phyloP scores from a whole-genome alignment of 2,797 vertebrate species.

The Pipistrellus kuhlii region DNA sequence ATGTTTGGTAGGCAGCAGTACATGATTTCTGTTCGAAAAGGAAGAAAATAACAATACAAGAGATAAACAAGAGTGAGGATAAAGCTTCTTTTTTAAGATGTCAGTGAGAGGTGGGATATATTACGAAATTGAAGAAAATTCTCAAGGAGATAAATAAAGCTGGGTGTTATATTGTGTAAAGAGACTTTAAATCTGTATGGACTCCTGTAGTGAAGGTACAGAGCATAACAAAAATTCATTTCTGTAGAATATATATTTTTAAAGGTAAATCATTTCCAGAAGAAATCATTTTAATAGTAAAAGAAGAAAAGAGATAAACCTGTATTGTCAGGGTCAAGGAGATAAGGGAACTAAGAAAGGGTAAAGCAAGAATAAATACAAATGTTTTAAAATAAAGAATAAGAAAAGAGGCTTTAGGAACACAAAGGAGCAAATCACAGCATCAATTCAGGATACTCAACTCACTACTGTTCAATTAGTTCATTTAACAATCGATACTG shows the following conservation, averaged over 20 bases:
- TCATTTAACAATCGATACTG: not conserved
- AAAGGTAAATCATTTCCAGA: not conserved
- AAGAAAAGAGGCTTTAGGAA: not conserved
- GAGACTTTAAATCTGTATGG: not conserved
- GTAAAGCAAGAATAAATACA: not conserved
- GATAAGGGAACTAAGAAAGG: not conserved
- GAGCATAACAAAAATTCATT: not conserved
- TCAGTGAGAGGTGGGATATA: not conserved
- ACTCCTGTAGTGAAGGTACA: not conserved
- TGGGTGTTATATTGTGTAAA: not conserved
- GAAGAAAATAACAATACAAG: not conserved
- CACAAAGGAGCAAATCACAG: not conserved
- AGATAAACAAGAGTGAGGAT: not conserved
- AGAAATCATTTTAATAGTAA: not conserved
- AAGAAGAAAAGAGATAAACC: slow-evolving; percentile 14
- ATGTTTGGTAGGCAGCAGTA: not conserved
- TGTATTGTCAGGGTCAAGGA: not conserved
- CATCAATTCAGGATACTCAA: not conserved
- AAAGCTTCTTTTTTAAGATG: slow-evolving; percentile 25
- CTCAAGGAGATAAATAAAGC: not conserved
- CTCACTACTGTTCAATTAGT: not conserved
- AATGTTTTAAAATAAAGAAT: not conserved
- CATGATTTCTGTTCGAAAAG: not conserved
- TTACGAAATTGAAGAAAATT: not conserved
- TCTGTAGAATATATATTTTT: not conserved